These are phyloP conservation scores for Heterotilapia buettikoferi DNA, from an alignment of 2,113 vertebrate species.

Conservation along the genomic window DNA sequence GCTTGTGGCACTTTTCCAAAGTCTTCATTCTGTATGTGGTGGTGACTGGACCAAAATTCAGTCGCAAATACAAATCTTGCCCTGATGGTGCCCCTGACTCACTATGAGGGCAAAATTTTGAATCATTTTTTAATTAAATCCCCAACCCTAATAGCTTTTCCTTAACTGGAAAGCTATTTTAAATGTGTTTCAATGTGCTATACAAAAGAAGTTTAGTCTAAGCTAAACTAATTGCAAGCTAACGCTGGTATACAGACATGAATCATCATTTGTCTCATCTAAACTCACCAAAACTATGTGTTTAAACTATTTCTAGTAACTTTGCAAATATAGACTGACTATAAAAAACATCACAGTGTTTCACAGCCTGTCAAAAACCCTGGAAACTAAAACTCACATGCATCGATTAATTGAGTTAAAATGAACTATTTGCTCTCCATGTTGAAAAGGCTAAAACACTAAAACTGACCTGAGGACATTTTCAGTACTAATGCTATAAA, in stretches of 20 bases:
- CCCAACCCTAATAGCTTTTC: background rate
- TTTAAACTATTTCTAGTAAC: background rate
- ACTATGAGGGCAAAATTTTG: background rate
- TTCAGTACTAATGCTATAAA: background rate
- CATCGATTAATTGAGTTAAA: background rate
- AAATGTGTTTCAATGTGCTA: background rate
- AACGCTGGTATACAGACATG: background rate
- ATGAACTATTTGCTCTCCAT: background rate
- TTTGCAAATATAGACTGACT: background rate
- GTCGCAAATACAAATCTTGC: background rate
- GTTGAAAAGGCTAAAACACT: background rate
- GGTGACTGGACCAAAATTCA: background rate
- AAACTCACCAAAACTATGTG: background rate
- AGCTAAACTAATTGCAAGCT: background rate
- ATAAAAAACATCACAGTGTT: background rate
- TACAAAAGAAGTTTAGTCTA: background rate
- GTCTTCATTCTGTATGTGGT: background rate
- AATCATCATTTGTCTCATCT: background rate
- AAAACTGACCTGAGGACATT: background rate
- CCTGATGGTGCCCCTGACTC: background rate
- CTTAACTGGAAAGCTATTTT: background rate
- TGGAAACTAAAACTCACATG: background rate
- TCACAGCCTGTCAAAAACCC: background rate
- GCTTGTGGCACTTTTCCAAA: background rate
- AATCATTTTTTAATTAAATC: background rate